These are phyloP conservation scores for Danio rerio DNA, from an alignment of 2,113 vertebrate species.

Conservation along the genomic window DNA sequence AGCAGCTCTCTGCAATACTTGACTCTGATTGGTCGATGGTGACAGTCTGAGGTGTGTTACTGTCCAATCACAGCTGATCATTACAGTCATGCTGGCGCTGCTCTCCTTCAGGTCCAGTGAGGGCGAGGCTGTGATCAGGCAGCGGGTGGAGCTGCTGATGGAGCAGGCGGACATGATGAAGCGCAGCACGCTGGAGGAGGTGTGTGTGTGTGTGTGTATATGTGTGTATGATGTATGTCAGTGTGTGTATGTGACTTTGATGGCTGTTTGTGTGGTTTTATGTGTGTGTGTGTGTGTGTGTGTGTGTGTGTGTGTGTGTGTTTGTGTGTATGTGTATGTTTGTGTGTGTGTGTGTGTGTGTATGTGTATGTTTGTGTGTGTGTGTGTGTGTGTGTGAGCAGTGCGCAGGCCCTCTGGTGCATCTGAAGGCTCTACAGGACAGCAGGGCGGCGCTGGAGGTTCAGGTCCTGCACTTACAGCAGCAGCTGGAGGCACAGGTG, in stretches of 20 bases:
- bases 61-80: too few species aligned
- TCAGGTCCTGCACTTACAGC: conserved; percentile 82
- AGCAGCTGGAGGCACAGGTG: conserved; percentile 82
- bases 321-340: too few species aligned
- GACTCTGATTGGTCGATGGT: too few species aligned
- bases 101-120: conserved; percentile 83
- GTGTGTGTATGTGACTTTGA: too few species aligned
- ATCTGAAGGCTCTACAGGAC: conserved; percentile 78
- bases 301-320: neutral
- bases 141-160: conserved; percentile 91
- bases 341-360: too few species aligned
- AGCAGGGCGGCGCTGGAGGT: conserved; percentile 81
- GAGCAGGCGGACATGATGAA: conserved; percentile 92
- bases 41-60: too few species aligned
- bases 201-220: neutral
- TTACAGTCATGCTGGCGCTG: neutral
- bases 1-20: too few species aligned
- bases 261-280: too few species aligned
- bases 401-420: conserved; percentile 56
- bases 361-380: too few species aligned
- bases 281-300: too few species aligned
- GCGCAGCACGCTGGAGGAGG: conserved; percentile 82
- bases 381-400: too few species aligned
- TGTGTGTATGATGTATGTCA: too few species aligned
- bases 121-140: conserved; percentile 85